Evolutionary conservation across 2,113 vertebrate genomes (phyloP).

Genomic region (Indicator indicator): DNA sequence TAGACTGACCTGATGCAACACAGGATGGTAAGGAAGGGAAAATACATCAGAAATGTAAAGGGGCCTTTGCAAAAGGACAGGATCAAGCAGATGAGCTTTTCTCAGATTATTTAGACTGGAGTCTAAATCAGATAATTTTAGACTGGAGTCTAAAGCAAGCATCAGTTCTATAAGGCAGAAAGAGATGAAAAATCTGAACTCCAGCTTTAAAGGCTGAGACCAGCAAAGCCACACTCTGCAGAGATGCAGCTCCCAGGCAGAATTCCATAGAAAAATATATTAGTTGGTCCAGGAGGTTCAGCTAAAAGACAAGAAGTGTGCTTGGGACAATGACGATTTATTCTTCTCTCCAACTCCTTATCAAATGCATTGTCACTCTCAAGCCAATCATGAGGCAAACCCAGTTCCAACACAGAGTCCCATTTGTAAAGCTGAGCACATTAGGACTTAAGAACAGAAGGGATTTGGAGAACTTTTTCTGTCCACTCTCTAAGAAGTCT

Average conservation of each 20-base stretch:
- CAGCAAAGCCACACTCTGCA: neutral
- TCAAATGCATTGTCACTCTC: neutral
- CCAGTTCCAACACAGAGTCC: neutral
- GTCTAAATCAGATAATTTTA: neutral
- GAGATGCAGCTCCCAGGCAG: neutral
- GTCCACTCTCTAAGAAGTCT: neutral
- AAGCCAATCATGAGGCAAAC: neutral
- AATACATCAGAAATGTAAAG: neutral
- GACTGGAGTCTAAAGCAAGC: neutral
- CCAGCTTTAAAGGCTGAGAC: neutral
- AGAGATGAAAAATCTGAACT: neutral
- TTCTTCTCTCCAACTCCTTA: neutral
- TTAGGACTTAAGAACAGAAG: neutral
- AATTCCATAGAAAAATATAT: neutral
- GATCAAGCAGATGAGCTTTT: neutral
- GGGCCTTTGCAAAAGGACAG: neutral
- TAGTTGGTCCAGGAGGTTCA: neutral
- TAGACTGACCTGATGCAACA: neutral
- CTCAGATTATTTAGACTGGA: neutral
- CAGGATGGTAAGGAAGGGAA: neutral
- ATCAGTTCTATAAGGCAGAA: neutral
- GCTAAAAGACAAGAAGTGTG: neutral
- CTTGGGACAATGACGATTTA: neutral
- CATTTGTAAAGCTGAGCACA: fast-evolving
- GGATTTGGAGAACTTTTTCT: neutral